Base-by-base conservation (phyloP, 2,113 vertebrate species). In the Morone saxatilis region DNA sequence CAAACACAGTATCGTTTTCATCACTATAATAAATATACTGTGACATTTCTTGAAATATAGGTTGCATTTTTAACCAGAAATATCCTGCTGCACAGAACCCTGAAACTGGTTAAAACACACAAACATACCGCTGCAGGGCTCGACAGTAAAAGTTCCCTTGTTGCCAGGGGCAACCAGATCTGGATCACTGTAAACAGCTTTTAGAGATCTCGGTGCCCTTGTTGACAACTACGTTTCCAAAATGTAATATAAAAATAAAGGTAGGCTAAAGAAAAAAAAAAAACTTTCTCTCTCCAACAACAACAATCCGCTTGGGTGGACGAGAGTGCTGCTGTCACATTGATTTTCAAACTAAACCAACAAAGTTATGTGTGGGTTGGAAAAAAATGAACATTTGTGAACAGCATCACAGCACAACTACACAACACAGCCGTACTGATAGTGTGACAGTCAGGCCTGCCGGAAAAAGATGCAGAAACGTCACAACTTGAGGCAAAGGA, bases 121-220 rank as follows among this genome's bases (percentile, higher is more conserved):
- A 60, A 70, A 68, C 62, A 73, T 17, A 78, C 69, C 67, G 73
- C 47, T 83, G 6, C 54, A 38, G 60, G 48, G 66, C 40, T 22
- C 22, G 31, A 71, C 25, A 19, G 10, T 19, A 43, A 74, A 76
- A 59, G 22, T 14, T 72, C n/a, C 41, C 25, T 48, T 5, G 76
- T 56, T 73, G 61, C 43, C 60, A 31, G 56, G 43, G 19, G 56
- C 80, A 61, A 84, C 67, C 61, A 84, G 43, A 67, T 76, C 63
- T 57, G 51, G 43, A 76, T 59, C 16, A 51, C 36, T 79, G 13
- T 36, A 60, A 31, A 82, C 43, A 16, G 60, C 54, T 45, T 25
- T 62, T 45, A 56, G 68, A 71, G 62, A 41, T 66, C 74, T 74
- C 47, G 38, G 60, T 68, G 76, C 17, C 25, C 22, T 16, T 61